Evolutionary conservation across 2,797 vertebrate species (phyloP), one percentile per base, ranked within the genome.

Genomic region (Gallirallus australis): DNA sequence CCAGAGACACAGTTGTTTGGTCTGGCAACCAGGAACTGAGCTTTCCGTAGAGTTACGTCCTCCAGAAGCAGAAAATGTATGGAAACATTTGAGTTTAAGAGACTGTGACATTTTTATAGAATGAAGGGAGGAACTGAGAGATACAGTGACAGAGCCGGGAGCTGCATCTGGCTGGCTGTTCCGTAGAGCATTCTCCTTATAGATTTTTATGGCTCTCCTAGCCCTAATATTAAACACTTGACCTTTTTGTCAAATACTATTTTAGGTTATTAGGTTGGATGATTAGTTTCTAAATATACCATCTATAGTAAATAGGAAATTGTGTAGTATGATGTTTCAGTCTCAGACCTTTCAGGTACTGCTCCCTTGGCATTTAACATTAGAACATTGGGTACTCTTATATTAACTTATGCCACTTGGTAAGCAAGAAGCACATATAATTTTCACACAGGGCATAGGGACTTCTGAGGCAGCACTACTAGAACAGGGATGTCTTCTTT

Each of bases 211-310:
- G 91, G 86, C 80, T 95, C 54, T 96, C 87, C 91, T 93, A 82
- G 89, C 82, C 93, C 90, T 96, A 97, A 93, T 97, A 96, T 97
- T 96, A 97, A 97, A 96, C 92, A 97, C 64, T 98, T 97, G 97
- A 97, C 97, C 97, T 98, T 98, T 98, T 93, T 96, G 97, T 97
- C 98, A 97, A 96, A 97, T 96, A 94, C 78, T 96, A 69, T 96
- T 98, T 95, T 89, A 93, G 89, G 90, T 96, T 97, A 97, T 97
- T 97, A 96, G 88, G 92, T 93, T 97, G 96, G 85, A 94, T 96
- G 97, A 97, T 97, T 97, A 97, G 96, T 97, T 97, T 96, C 96
- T 97, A 97, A 98, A 97, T 96, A 97, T 91, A 98, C 82, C 96
- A 84, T 96, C 97, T 96, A 88, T 47, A 96, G 97, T 97, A 98